phyloP scores from a whole-genome alignment of 2,113 vertebrate species.

The Chlorocebus sabaeus region DNA sequence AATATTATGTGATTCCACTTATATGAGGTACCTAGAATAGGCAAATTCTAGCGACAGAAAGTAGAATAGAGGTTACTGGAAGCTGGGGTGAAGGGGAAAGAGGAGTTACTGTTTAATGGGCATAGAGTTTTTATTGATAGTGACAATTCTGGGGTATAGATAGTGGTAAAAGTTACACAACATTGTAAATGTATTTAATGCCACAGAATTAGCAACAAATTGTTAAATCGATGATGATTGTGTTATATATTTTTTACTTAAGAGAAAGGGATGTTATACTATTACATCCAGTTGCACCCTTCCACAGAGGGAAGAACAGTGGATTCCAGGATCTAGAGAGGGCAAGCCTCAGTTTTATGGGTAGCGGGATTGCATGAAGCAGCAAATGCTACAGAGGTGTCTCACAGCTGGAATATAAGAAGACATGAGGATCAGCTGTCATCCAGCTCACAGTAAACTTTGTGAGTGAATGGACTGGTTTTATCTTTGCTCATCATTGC shows the following conservation, averaged over 20 bases:
- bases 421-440: neutral
- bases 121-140: neutral
- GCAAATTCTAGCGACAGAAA: neutral
- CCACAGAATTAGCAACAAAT: neutral
- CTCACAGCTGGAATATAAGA: neutral
- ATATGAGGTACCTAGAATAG: neutral
- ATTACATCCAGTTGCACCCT: neutral
- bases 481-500: neutral
- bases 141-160: neutral
- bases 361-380: neutral
- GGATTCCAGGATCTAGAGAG: neutral
- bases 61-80: neutral
- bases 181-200: constrained; percentile 12
- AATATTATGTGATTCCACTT: neutral
- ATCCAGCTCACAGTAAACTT: neutral
- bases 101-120: neutral
- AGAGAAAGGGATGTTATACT: neutral
- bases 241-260: neutral
- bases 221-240: neutral
- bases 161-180: neutral
- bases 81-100: neutral
- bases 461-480: neutral
- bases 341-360: neutral
- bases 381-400: neutral
- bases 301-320: neutral